These are phyloP conservation scores for Schizopygopsis malacanthus DNA, from an alignment of 2,797 vertebrate species.

Conservation along the genomic window DNA sequence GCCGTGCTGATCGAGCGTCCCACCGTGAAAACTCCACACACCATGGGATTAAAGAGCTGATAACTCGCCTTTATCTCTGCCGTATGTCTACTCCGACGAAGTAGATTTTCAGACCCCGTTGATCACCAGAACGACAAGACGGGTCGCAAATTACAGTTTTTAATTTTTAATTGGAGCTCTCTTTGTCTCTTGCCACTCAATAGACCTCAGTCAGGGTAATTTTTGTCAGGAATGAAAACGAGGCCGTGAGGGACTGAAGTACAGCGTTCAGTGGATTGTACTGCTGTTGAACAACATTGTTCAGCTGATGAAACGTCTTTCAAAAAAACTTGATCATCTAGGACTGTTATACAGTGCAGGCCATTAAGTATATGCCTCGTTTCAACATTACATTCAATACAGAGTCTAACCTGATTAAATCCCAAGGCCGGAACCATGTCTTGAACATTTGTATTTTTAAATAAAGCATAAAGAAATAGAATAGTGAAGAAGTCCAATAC, in stretches of 20 bases:
- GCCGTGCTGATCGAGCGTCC: conserved; percentile 47
- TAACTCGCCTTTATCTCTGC: conserved; percentile 49
- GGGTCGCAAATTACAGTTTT: conserved; percentile 39
- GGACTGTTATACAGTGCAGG: not conserved
- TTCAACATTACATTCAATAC: not conserved
- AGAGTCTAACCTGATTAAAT: no score
- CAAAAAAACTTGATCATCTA: not conserved
- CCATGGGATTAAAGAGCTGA: conserved; percentile 61
- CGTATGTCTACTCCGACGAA: not conserved
- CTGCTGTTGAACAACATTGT: not conserved
- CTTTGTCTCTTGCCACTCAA: conserved; percentile 33
- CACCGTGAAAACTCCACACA: conserved; percentile 53
- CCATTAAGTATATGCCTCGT: not conserved
- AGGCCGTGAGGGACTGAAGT: not conserved
- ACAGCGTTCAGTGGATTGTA: not conserved
- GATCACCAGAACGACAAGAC: conserved; percentile 4
- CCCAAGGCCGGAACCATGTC: no score
- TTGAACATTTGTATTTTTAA: not conserved
- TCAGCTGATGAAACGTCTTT: not conserved
- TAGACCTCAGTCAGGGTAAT: not conserved
- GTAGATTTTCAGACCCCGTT: conserved; percentile 14
- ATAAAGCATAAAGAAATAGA: not conserved
- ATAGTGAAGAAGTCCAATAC: not conserved
- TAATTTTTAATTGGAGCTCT: conserved; percentile 53
- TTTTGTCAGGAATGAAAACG: not conserved